Evolutionary conservation across 2,113 vertebrate genomes (phyloP).

Genomic region (Percina caprodes): DNA sequence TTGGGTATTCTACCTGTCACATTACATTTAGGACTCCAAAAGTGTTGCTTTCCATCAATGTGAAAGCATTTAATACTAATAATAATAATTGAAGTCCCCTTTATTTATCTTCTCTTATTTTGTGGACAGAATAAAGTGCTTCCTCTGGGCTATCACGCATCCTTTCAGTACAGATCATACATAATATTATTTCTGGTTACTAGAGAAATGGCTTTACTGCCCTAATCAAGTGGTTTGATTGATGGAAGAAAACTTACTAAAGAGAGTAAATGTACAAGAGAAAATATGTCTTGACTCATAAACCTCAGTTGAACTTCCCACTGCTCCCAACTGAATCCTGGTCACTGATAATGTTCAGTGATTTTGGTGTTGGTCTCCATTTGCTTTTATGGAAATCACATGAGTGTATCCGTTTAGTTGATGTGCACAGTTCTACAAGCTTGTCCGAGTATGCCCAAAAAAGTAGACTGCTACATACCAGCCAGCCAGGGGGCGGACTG

Average conservation of each 20-base stretch:
- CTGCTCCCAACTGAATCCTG: background rate
- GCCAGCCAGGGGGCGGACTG: constrained; percentile 24
- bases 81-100: background rate
- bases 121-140: background rate
- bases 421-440: constrained; percentile 13
- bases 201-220: background rate
- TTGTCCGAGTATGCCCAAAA: constrained; percentile 19
- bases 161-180: background rate
- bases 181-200: background rate
- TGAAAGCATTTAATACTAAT: background rate
- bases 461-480: constrained; percentile 18
- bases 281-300: background rate
- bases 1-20: background rate
- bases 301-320: background rate
- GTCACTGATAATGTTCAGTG: background rate
- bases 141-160: background rate
- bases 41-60: background rate
- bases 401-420: background rate
- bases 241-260: background rate
- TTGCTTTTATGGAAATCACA: constrained; percentile 23
- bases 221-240: background rate
- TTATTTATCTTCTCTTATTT: background rate
- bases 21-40: background rate
- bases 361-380: background rate
- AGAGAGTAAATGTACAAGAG: background rate